Percentiles rank a stretch among this genome's conserved stretches.
Evolutionary conservation across 2,888 invertebrate genomes (phyloP).

Genomic region (Coremacera marginata): DNA sequence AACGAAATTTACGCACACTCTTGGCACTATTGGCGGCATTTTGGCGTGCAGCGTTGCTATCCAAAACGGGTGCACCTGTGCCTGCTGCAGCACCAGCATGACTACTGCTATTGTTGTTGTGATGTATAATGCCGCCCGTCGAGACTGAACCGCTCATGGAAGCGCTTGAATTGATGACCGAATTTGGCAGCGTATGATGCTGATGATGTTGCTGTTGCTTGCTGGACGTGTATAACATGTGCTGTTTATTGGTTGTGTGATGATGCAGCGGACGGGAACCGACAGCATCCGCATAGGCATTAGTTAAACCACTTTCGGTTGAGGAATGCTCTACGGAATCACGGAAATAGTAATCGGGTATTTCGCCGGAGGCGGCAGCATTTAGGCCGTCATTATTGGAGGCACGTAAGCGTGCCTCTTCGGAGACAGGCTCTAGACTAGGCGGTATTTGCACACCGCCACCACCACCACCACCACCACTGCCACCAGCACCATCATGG

Average conservation of each 20-base stretch:
- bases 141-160: slow-evolving; percentile 47
- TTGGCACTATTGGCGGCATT: slow-evolving; percentile 63
- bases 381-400: slow-evolving; percentile 61
- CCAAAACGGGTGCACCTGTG: slow-evolving; percentile 34
- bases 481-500: slow-evolving; percentile 50
- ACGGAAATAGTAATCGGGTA: slow-evolving; percentile 78
- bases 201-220: slow-evolving; percentile 52
- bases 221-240: slow-evolving; percentile 54
- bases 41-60: slow-evolving; percentile 44
- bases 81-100: not conserved
- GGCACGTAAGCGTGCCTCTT: slow-evolving; percentile 72
- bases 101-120: slow-evolving; percentile 1
- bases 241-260: slow-evolving; percentile 53
- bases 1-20: slow-evolving; percentile 72
- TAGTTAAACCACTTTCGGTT: slow-evolving; percentile 78
- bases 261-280: slow-evolving; percentile 49
- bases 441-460: slow-evolving; percentile 55
- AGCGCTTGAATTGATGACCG: slow-evolving; percentile 58
- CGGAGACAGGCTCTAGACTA: slow-evolving; percentile 77
- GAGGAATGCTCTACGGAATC: slow-evolving; percentile 85
- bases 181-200: slow-evolving; percentile 53
- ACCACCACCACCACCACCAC: slow-evolving; percentile 43
- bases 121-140: not conserved
- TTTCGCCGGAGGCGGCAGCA: slow-evolving; percentile 51
- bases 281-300: slow-evolving; percentile 57